Percentiles rank a stretch among this genome's conserved stretches.
phyloP scores from a whole-genome alignment of 2,888 invertebrate genomes.

The Penaeus monodon region DNA sequence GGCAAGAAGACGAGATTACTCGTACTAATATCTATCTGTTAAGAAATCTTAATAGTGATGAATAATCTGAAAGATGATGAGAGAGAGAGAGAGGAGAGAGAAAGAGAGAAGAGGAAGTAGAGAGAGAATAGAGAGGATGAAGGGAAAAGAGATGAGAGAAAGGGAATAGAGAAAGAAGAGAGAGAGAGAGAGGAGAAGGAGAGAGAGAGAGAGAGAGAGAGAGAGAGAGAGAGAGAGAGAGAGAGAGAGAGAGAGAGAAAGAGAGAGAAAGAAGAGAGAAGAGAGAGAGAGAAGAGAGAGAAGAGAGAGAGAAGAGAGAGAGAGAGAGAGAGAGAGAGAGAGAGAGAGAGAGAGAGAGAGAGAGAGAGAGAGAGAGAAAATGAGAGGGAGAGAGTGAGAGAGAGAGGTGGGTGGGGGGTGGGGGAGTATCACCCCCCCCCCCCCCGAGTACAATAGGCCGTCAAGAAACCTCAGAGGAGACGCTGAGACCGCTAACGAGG shows the following conservation, averaged over 20 bases:
- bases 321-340: not conserved
- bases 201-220: not conserved
- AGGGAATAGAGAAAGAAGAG: not conserved
- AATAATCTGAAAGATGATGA: not conserved
- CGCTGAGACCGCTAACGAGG: too few species aligned
- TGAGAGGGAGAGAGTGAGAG: not conserved
- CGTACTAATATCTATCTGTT: too few species aligned
- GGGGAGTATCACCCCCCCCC: not conserved
- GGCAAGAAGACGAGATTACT: too few species aligned
- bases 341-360: slow-evolving; percentile 18
- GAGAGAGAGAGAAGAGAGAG: not conserved
- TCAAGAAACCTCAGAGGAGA: too few species aligned
- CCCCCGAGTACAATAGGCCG: too few species aligned
- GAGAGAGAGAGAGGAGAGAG: not conserved
- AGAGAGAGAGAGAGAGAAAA: not conserved
- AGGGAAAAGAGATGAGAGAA: not conserved
- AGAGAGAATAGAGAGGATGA: not conserved
- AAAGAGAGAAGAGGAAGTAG: not conserved
- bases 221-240: slow-evolving; percentile 9
- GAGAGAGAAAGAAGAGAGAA: not conserved
- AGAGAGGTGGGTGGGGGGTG: not conserved
- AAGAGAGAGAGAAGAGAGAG: not conserved
- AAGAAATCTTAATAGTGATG: too few species aligned
- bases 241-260: not conserved
- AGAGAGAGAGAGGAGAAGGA: not conserved